Base-by-base conservation (phyloP, 2,888 invertebrate genomes). In the Acheta domesticus region DNA sequence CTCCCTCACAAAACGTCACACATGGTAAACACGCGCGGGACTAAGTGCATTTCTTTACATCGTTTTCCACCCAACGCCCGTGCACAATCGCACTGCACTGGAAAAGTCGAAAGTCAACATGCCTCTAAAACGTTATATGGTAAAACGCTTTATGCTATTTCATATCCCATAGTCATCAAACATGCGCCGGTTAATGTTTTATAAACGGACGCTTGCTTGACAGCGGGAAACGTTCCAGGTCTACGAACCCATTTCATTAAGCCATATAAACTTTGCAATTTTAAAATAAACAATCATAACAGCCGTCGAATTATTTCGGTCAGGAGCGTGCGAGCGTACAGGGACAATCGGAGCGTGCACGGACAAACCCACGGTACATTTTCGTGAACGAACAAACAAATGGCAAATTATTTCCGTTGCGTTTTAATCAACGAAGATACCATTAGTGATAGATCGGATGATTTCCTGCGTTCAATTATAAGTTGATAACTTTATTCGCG, bases 41-140 rank as follows among this genome's bases (percentile, higher is more conserved):
- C 62, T 62, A 62, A 62, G 62, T 62, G 62, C n/a, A 62, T 62
- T 62, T 62, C 62, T 62, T 62, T 62, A n/a, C 62, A 62, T 62
- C 62, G n/a, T 62, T 62, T 62, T 12, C 62, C 62, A 62, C n/a
- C 62, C 62, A 62, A 62, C 62, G 62, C 62, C 62, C 62, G 16
- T n/a, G n/a, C 62, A n/a, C 62, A 62, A 62, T n/a, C 14, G 16
- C 62, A n/a, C 62, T 19, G n/a, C n/a, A 62, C 62, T n/a, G 62
- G 62, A 62, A 62, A 62, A 62, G 62, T 62, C n/a, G n/a, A 62
- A 62, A 62, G 62, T 62, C 62, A 62, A 62, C n/a, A 62, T 1
- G 14, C 14, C 62, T 62, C 16, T n/a, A 62, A 19, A 62, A 62
- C 62, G 62, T 19, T 36, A 62, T 62, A 14, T 8, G 16, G 62